phyloP scores from a whole-genome alignment of 2,113 vertebrate genomes.

The Aviceda subcristata region DNA sequence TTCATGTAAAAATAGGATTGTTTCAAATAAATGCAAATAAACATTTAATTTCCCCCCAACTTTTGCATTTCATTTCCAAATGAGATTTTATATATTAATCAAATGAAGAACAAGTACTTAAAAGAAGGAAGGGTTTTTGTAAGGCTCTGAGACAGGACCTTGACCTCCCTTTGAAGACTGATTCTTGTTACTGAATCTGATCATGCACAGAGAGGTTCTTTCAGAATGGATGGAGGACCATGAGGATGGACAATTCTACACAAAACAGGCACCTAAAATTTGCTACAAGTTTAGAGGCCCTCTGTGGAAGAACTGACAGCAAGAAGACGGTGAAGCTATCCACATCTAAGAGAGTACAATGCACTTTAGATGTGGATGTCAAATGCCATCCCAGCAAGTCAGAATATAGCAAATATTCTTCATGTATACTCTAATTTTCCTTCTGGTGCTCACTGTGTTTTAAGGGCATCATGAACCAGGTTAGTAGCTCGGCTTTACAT shows the following conservation, averaged over 20 bases:
- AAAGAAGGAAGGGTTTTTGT: background rate
- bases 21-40: background rate
- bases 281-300: background rate
- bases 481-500: background rate
- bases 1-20: background rate
- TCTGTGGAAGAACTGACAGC: background rate
- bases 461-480: background rate
- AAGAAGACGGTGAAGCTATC: background rate
- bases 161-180: background rate
- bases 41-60: background rate
- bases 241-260: background rate
- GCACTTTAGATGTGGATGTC: background rate
- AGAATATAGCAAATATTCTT: background rate
- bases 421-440: background rate
- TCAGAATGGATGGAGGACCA: background rate
- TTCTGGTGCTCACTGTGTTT: background rate
- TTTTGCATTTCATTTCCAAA: background rate
- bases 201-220: fast-evolving
- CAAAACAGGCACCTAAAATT: background rate
- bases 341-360: background rate
- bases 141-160: background rate
- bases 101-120: background rate
- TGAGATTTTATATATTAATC: background rate
- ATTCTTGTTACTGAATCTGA: background rate
- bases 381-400: background rate